phyloP scores from a whole-genome alignment of 1,140 invertebrate genomes.

The Amyelois transitella region DNA sequence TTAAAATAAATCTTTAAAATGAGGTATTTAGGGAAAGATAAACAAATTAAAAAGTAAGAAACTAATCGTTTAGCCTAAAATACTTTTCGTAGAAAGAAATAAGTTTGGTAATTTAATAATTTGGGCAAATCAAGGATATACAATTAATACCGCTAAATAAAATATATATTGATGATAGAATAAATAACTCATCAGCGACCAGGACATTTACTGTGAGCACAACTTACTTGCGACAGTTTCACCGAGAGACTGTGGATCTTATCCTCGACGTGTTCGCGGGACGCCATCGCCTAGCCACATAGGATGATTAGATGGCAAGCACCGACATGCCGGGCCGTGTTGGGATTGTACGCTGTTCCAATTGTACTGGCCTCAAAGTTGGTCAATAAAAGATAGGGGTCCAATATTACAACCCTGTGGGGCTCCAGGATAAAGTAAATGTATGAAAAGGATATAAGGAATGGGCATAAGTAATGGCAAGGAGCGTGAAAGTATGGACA shows the following conservation, averaged over 20 bases:
- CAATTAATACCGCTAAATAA: too few relatives aligned
- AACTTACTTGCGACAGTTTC: constrained; percentile 81
- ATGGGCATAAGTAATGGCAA: too few relatives aligned
- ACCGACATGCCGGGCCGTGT: constrained; percentile 40
- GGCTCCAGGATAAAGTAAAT: neutral
- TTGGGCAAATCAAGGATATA: too few relatives aligned
- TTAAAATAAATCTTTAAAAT: too few relatives aligned
- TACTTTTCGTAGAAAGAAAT: too few relatives aligned
- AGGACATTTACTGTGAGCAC: constrained; percentile 26
- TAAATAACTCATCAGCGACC: constrained; percentile 14
- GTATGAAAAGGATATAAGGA: neutral
- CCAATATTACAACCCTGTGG: neutral
- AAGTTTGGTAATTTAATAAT: too few relatives aligned
- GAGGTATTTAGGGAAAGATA: too few relatives aligned
- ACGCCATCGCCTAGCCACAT: constrained; percentile 77
- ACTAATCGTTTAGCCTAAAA: too few relatives aligned
- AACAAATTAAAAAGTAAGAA: too few relatives aligned
- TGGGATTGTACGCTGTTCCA: constrained; percentile 36
- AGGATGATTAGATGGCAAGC: constrained; percentile 56
- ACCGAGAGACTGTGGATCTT: constrained; percentile 79
- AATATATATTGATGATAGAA: too few relatives aligned
- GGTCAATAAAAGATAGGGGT: neutral
- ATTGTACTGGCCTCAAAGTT: neutral
- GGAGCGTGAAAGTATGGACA: too few relatives aligned
- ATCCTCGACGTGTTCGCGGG: constrained; percentile 79